Base-by-base conservation (phyloP, 2,888 invertebrate species). In the Meloe dianella region DNA sequence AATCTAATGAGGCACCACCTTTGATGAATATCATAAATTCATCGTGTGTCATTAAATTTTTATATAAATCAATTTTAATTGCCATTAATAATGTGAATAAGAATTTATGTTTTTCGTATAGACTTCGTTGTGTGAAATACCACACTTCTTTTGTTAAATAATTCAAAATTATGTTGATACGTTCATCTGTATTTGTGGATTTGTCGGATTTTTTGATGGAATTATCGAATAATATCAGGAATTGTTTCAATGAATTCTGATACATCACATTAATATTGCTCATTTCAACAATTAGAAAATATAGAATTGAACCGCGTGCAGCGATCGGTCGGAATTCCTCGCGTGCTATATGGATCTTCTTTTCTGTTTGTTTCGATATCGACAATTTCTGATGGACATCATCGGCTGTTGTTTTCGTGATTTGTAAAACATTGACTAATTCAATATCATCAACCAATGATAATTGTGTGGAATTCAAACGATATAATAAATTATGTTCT, bases 201-300 rank as follows among this genome's bases (percentile, higher is more conserved):
- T 95, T 96, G 8, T 90, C 88, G 0, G 97, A 96, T 84, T 94
- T 95, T 0, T 92, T 93, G 73, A 98, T 97, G 0, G 97, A 96
- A 77, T 91, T 92, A 81, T 98, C 97, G 80, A 98, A 98, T 70
- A 97, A 92, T 12, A 90, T 94, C 56, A 98, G 85, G 84, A 98
- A 98, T 82, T 98, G 97, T 79, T 95, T 95, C 60, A 98, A 85
- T 0, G 97, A 96, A 75, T 97, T 97, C 83, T 98, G 98, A 80
- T 98, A 98, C 97, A 98, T 98, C 9, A 91, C 89, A 80, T 97
- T 97, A 0, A 98, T 97, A 80, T 95, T 92, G 78, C 95, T 95
- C 97, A 98, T 97, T 85, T 98, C 97, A 0, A 97, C 97, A 69
- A 98, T 97, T 51, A 98, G 86, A 81, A 98, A 98, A 80, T 98